Evolutionary conservation across 2,888 invertebrate species (phyloP).

Genomic region (Neocrepidodera transversa): DNA sequence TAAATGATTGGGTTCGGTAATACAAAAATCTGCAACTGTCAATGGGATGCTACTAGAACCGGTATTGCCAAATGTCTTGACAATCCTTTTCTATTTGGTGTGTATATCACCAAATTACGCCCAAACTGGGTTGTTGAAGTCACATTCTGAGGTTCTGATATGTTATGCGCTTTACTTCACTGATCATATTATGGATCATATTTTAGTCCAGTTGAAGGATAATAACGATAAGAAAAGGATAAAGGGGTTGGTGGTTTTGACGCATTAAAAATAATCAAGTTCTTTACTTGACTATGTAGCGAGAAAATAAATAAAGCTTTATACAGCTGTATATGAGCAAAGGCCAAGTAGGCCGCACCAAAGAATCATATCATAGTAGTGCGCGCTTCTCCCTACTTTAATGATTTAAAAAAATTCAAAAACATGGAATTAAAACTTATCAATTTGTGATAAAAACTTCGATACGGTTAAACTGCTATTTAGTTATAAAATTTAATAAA

Average conservation of each 20-base stretch:
- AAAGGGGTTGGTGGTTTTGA: slow-evolving; percentile 80
- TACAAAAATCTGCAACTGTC: slow-evolving; percentile 75
- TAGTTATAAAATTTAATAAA: too few species aligned
- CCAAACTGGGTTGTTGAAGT: slow-evolving; percentile 83
- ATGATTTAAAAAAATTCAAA: too few species aligned
- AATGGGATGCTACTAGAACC: slow-evolving; percentile 73
- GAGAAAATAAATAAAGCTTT: too few species aligned
- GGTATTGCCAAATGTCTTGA: slow-evolving; percentile 65
- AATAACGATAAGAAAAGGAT: slow-evolving; percentile 78
- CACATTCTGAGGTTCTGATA: slow-evolving; percentile 88
- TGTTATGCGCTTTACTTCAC: slow-evolving; percentile 79
- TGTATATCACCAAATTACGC: slow-evolving; percentile 82
- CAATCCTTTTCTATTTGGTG: slow-evolving; percentile 64
- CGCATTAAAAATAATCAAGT: slow-evolving; percentile 81
- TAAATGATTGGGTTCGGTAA: slow-evolving; percentile 77
- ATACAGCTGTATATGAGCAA: too few species aligned
- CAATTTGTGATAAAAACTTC: too few species aligned
- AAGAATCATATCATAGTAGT: too few species aligned
- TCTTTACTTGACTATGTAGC: too few species aligned
- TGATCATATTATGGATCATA: slow-evolving; percentile 77
- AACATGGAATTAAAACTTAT: too few species aligned
- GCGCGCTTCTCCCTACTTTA: too few species aligned
- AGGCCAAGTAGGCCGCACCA: too few species aligned
- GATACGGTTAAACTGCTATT: too few species aligned
- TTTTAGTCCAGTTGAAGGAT: slow-evolving; percentile 76